Evolutionary conservation across 2,888 invertebrate genomes (phyloP), one percentile per base, ranked within the genome.

Genomic region (Cephalotes varians): DNA sequence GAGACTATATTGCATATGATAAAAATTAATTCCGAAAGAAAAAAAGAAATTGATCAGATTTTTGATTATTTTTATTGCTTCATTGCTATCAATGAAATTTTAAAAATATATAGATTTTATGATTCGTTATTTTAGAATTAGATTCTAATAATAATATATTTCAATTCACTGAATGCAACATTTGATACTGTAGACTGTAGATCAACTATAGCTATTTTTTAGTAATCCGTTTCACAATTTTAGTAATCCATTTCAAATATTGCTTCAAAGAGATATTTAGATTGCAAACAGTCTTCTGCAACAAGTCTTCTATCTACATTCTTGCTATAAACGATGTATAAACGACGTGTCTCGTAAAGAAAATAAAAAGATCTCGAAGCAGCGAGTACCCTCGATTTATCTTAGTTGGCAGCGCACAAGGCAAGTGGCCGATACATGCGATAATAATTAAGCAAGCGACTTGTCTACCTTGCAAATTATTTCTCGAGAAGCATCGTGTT

Each of bases 371-470:
- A 34, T 40, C 47, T 15, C 25, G 65, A 51, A 37, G 54, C 37
- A 62, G 58, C 77, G 31, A 67, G 69, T 60, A 79, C 60, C 69
- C 69, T 77, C 77, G 77, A 80, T 62, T 81, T 74, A 72, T 77
- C 84, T 65, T 67, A 69, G 71, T 54, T 60, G 64, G 76, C 54
- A 69, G 64, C 37, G 62, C 76, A 76, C 54, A 83, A 84, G 69
- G 69, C 82, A 64, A 82, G 72, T 77, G 62, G 65, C 65, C 81
- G 81, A 65, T 79, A 83, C 82, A 81, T 81, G 80, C 65, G 71
- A 87, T 79, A 85, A 88, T 89, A 89, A 89, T 89, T 88, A 90
- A 89, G 87, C 80, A 49, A 85, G 83, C 86, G 87, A 85, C 83
- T 86, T 82, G 83, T 88, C 86, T 81, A 69, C 77, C 79, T 60